These are phyloP conservation scores for Alitta virens DNA, from an alignment of 2,888 invertebrate genomes.

Conservation along the genomic window DNA sequence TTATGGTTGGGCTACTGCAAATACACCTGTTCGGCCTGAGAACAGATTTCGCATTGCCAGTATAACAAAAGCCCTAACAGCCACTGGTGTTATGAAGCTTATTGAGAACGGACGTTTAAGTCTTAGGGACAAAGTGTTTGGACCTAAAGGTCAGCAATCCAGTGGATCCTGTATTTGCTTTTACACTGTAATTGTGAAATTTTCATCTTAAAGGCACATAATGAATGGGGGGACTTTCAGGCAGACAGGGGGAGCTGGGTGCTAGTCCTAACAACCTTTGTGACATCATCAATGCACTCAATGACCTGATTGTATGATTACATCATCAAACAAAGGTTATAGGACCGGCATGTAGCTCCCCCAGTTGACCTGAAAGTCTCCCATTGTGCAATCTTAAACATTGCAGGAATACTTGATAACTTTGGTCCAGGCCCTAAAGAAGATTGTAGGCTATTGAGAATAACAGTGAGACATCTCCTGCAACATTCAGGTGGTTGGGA, in stretches of 20 bases:
- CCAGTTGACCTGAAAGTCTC: too few relatives aligned
- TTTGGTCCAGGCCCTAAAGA: conserved; percentile 2
- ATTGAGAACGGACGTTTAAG: conserved; percentile 32
- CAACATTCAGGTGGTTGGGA: conserved; percentile 52
- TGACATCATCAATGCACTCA: too few relatives aligned
- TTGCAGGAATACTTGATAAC: conserved; percentile 5
- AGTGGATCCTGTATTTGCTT: neutral
- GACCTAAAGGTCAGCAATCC: conserved; percentile 34
- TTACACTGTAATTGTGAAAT: neutral
- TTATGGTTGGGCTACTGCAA: conserved; percentile 37
- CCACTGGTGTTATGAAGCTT: conserved; percentile 37
- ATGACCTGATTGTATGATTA: too few relatives aligned
- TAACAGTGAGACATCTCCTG: conserved; percentile 34
- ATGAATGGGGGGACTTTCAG: neutral
- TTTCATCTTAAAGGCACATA: neutral
- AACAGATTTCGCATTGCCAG: conserved; percentile 44
- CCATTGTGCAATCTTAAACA: neutral
- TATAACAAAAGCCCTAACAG: conserved; percentile 45
- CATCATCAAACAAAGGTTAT: too few relatives aligned
- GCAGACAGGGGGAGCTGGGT: neutral
- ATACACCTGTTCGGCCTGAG: conserved; percentile 31
- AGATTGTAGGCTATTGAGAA: conserved; percentile 18
- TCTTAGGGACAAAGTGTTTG: conserved; percentile 37
- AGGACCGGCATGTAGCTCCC: too few relatives aligned
- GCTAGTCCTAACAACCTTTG: too few relatives aligned